Evolutionary conservation across 2,888 invertebrate genomes (phyloP).

Genomic region (Melieria omissa): DNA sequence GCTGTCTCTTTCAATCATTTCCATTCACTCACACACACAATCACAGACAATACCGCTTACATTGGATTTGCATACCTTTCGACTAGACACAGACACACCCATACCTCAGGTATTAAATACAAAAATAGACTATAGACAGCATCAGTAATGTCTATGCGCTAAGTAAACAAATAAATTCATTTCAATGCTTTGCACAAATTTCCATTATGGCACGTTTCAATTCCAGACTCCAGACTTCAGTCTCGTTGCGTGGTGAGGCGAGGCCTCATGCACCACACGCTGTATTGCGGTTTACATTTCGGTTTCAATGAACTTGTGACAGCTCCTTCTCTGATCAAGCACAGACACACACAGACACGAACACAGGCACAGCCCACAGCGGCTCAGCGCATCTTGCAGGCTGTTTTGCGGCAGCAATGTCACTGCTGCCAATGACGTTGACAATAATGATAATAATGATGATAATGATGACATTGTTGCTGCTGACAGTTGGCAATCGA

Average conservation of each 20-base stretch:
- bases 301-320: conserved; percentile 9
- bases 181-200: conserved; percentile 19
- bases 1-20: no score
- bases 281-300: conserved; percentile 13
- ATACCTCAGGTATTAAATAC: background rate
- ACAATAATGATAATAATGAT: background rate
- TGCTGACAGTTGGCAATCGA: background rate
- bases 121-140: conserved; percentile 13
- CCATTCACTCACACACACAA: no score
- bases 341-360: no score
- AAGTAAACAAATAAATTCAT: conserved; percentile 29
- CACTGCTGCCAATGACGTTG: background rate
- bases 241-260: background rate
- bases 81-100: background rate
- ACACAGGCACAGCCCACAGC: background rate
- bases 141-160: background rate
- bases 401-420: background rate
- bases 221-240: background rate
- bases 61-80: background rate
- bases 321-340: background rate
- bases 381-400: background rate
- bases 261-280: background rate
- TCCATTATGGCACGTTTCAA: conserved; percentile 27
- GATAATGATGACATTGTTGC: background rate
- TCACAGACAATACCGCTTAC: no score